A percentile compares a stretch with the other conserved stretches of the same genome.
These are phyloP conservation scores for Xestia c-nigrum DNA, from an alignment of 2,888 invertebrate genomes.

Conservation along the genomic window DNA sequence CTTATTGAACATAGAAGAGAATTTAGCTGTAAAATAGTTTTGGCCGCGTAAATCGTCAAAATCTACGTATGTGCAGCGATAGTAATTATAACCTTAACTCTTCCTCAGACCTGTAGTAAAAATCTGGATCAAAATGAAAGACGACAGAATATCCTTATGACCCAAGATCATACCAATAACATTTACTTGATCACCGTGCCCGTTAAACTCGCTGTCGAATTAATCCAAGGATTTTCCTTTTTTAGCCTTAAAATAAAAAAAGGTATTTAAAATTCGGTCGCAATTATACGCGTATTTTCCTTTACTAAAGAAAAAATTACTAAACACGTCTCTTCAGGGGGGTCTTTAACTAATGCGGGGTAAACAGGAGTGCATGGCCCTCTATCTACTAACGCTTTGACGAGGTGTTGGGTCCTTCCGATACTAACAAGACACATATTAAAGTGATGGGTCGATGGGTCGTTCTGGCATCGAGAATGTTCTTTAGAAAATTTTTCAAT, in stretches of 20 bases:
- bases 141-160: conserved; percentile 4
- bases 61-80: no score
- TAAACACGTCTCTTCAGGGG: background rate
- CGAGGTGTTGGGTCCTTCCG: conserved; percentile 57
- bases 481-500: background rate
- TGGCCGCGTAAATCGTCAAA: no score
- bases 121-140: background rate
- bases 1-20: no score
- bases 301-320: background rate
- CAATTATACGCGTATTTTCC: background rate
- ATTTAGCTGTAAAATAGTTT: no score
- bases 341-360: background rate
- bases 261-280: background rate
- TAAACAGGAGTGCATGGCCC: conserved; percentile 34
- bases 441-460: conserved; percentile 15
- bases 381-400: conserved; percentile 27
- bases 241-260: background rate
- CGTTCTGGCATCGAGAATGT: conserved; percentile 22
- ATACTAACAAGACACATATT: conserved; percentile 36
- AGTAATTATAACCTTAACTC: conserved; percentile 8
- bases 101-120: background rate
- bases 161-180: conserved; percentile 21
- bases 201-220: background rate
- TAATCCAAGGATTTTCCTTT: background rate
- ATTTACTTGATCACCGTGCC: conserved; percentile 4